These are phyloP conservation scores for Leucoptera coffeella DNA, from an alignment of 2,888 invertebrate genomes.

Conservation along the genomic window DNA sequence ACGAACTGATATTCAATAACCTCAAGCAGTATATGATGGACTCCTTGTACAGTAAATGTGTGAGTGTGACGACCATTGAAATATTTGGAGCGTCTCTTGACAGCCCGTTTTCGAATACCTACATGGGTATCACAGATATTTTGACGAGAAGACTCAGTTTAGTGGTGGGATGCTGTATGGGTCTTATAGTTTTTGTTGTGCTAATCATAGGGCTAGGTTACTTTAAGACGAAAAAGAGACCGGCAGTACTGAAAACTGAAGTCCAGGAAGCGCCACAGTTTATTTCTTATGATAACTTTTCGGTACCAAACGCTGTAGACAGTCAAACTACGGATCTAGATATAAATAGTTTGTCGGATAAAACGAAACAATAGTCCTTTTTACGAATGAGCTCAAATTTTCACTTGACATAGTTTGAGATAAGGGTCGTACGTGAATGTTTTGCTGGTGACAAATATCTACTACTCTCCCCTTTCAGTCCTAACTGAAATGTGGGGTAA, in stretches of 20 bases:
- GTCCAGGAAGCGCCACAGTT: conserved; percentile 70
- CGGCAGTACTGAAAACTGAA: conserved; percentile 67
- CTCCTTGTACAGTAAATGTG: conserved; percentile 69
- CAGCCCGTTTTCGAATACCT: conserved; percentile 55
- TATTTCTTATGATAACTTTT: conserved; percentile 62
- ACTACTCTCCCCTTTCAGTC: too few relatives aligned
- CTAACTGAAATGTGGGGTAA: too few relatives aligned
- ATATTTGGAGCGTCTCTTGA: conserved; percentile 59
- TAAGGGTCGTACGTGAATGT: too few relatives aligned
- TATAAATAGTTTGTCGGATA: conserved; percentile 37
- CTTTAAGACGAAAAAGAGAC: conserved; percentile 78
- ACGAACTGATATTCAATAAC: conserved; percentile 50
- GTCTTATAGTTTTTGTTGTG: conserved; percentile 78
- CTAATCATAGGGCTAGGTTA: conserved; percentile 80
- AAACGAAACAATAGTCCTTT: conserved; percentile 19
- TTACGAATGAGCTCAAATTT: too few relatives aligned
- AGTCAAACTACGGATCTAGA: conserved; percentile 35
- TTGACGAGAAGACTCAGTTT: conserved; percentile 75
- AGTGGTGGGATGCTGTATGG: conserved; percentile 81
- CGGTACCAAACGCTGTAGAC: conserved; percentile 28
- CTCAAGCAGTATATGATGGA: conserved; percentile 48
- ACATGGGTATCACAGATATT: conserved; percentile 67
- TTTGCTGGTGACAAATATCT: too few relatives aligned
- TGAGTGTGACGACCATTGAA: conserved; percentile 68
- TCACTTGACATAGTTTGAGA: too few relatives aligned